A percentile compares a stretch with the other conserved stretches of the same genome.
Evolutionary conservation across 2,888 invertebrate species (phyloP).

Genomic region (Linnaemya tessellans): DNA sequence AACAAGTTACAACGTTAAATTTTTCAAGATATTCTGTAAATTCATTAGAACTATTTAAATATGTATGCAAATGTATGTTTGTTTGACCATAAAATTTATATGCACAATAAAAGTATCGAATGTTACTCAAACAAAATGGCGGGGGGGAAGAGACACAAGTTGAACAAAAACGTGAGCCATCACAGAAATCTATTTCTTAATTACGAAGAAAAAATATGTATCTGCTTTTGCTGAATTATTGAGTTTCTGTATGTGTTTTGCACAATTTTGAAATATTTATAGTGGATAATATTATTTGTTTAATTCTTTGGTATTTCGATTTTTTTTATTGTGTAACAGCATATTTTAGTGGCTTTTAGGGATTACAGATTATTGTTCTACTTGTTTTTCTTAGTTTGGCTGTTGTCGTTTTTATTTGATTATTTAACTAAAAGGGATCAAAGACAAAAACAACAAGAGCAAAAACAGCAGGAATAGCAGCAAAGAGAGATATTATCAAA

Average conservation of each 20-base stretch:
- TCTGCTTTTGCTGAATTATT: neutral
- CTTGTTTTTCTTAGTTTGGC: neutral
- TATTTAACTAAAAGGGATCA: neutral
- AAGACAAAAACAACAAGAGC: neutral
- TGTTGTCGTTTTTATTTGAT: constrained; percentile 15
- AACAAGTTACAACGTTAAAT: no score
- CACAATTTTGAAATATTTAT: constrained; percentile 16
- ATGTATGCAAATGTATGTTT: neutral
- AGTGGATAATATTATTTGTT: constrained; percentile 32
- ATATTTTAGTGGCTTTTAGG: constrained; percentile 12
- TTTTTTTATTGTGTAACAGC: neutral
- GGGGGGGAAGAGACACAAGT: neutral
- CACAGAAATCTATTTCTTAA: neutral
- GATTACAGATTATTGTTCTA: constrained; percentile 23
- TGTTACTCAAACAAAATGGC: neutral
- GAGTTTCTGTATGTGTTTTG: neutral
- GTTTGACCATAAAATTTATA: neutral
- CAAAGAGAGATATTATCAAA: constrained; percentile 16
- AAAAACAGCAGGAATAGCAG: no score
- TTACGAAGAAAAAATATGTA: neutral
- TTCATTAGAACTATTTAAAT: no score
- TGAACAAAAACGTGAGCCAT: neutral
- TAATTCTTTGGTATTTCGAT: neutral
- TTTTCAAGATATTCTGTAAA: no score
- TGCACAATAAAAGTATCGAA: neutral